Evolutionary conservation across 2,797 vertebrate genomes (phyloP), one percentile per base, ranked within the genome.

Genomic region (Neostethus bicornis): DNA sequence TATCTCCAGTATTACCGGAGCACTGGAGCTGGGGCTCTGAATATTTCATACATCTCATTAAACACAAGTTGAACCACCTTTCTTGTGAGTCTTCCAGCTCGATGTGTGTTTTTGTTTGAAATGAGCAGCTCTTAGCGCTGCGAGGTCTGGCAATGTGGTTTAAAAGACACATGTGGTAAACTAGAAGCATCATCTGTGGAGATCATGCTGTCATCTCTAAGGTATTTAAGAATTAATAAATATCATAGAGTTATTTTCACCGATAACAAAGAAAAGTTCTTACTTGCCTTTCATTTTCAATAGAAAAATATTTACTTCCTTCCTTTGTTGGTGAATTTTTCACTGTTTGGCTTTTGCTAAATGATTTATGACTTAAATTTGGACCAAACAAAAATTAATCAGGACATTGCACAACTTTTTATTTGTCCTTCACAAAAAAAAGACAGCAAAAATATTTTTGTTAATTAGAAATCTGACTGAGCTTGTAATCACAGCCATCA

Each of bases 31-130:
- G 23, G 25, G 66, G 53, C 49, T 56, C 65, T 87, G 79, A 85
- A 89, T 88, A 77, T 81, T 81, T 85, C 48, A 88, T 80, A 51
- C 45, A 1, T 26, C 63, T 73, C 77, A 77, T 83, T 77, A 84
- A 42, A 44, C 53, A 47, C 10, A 45, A 57, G 68, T 67, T 66
- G 53, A 69, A 39, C 43, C 62, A 62, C 65, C 37, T 62, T 56
- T 59, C 43, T 56, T 42, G 24, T 5, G 55, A 39, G 66, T 64
- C 24, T 44, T 34, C 34, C 26, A 59, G 64, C 70, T 70, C 45
- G 19, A 49, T 37, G 14, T 48, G 57, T 64, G 1, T 34, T 62
- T 79, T 66, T 16, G 39, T 52, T 70, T 63, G 54, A 52, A 54
- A 21, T 35, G 10, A 43, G 19, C 7, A n/a, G 25, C 25, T 51